Evolutionary conservation across 2,113 vertebrate genomes (phyloP), one percentile per base, ranked within the genome.

Genomic region (Alethe diademata): DNA sequence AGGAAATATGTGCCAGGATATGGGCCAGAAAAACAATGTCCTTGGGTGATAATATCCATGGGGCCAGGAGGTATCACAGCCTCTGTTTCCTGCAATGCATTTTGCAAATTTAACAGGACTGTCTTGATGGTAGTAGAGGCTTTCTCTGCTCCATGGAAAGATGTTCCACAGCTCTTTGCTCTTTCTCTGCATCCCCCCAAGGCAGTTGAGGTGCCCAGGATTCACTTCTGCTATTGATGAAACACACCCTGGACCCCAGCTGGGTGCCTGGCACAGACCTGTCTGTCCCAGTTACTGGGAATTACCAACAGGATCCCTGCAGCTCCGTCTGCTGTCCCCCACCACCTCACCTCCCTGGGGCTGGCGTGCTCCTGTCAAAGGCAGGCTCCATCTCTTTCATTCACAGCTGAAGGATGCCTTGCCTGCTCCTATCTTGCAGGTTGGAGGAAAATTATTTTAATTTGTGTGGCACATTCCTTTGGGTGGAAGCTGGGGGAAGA

Each of bases 381-480:
- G 31, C 88, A 84, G 69, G 50, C 48, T 81, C 84, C 7, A 20
- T 92, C 86, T 70, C 94, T 80, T 73, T 85, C 74, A 72, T 76
- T 85, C 33, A 67, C 31, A 38, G 81, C 42, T 65, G 58, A 90
- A 86, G 93, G 75, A 73, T 74, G 79, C 80, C 35, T 75, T 48
- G 54, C 57, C 78, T 87, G 36, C 12, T 86, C 81, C 81, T n/a
- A 0, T 78, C 92, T 60, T 42, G 38, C 66, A 79, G 71, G 84
- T 86, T 83, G 36, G 61, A 95, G 65, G 62, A 75, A 96, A 93
- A 90, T 78, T 0, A 4, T 95, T 94, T 96, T 95, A 83, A 96
- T 96, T 93, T 89, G 60, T 57, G n/a, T 78, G 88, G 73, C 86
- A 86, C 29, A 31, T 92, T 92, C 75, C 88, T 96, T 93, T 86